Evolutionary conservation across 2,888 invertebrate genomes (phyloP).

Genomic region (Patella pellucida): DNA sequence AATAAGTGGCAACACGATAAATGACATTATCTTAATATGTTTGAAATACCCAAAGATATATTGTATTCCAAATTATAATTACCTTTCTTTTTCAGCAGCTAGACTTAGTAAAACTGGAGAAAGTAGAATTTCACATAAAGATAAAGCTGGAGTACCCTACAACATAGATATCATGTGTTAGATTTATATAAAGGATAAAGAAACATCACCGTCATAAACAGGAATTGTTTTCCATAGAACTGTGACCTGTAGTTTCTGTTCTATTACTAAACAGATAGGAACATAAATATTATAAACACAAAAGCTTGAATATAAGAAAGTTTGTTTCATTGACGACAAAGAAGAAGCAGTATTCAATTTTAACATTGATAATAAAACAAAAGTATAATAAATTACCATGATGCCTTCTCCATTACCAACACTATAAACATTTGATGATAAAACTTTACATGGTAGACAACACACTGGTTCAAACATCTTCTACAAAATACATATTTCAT

Average conservation of each 20-base stretch:
- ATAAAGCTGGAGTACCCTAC: constrained; percentile 63
- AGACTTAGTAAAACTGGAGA: constrained; percentile 51
- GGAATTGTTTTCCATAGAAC: too few species aligned
- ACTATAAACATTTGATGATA: constrained; percentile 61
- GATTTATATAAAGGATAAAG: too few species aligned
- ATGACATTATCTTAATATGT: too few species aligned
- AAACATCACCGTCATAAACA: constrained; percentile 7
- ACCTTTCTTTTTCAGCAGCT: constrained; percentile 46
- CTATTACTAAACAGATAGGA: too few species aligned
- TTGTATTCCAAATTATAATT: constrained; percentile 9
- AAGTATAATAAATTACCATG: neutral
- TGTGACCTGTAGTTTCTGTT: too few species aligned
- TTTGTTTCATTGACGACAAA: too few species aligned
- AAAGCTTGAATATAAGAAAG: too few species aligned
- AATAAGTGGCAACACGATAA: too few species aligned
- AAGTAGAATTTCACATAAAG: constrained; percentile 56
- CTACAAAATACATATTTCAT: constrained; percentile 40
- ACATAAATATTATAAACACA: too few species aligned
- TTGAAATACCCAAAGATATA: too few species aligned
- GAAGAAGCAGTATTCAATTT: too few species aligned
- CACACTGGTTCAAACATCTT: constrained; percentile 58
- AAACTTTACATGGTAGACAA: constrained; percentile 57
- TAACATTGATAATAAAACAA: too few species aligned
- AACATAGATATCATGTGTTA: neutral
- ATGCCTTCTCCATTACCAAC: constrained; percentile 39